These are phyloP conservation scores for Todiramphus chloris DNA, from an alignment of 2,113 vertebrate species.

Conservation along the genomic window DNA sequence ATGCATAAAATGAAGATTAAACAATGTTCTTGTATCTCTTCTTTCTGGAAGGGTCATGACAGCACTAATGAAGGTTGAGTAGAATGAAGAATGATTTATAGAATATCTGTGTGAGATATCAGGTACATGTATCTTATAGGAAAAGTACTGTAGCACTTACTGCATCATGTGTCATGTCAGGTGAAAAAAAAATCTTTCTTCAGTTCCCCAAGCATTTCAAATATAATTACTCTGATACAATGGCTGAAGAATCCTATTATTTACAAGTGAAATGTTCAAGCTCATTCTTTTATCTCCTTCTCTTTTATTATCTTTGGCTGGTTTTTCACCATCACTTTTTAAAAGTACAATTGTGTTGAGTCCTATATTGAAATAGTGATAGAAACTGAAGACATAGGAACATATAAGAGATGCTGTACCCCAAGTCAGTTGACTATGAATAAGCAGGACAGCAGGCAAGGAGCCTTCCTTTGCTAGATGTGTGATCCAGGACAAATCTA, in stretches of 20 bases:
- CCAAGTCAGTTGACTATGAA: not conserved
- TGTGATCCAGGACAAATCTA: not conserved
- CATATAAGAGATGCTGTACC: not conserved
- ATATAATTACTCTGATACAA: conserved; percentile 28
- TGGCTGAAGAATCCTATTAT: not conserved
- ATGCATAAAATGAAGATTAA: conserved; percentile 50
- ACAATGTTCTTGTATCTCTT: not conserved
- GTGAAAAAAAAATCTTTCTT: conserved; percentile 21
- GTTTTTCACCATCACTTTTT: not conserved
- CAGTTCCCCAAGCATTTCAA: not conserved
- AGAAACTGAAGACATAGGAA: not conserved
- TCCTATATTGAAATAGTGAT: not conserved
- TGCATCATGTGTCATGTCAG: not conserved
- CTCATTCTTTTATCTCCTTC: not conserved
- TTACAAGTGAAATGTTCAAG: not conserved
- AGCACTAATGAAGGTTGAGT: conserved; percentile 36
- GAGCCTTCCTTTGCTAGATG: not conserved
- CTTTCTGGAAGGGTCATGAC: conserved; percentile 9
- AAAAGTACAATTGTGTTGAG: not conserved
- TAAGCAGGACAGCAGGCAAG: not conserved
- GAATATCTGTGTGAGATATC: not conserved
- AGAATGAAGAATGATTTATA: not conserved
- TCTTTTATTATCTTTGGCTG: not conserved
- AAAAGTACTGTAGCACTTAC: not conserved
- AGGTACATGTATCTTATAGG: not conserved